Percentiles rank a stretch among this genome's conserved stretches.
These are phyloP conservation scores for Parnassius apollo DNA, from an alignment of 2,888 invertebrate species.

Conservation along the genomic window DNA sequence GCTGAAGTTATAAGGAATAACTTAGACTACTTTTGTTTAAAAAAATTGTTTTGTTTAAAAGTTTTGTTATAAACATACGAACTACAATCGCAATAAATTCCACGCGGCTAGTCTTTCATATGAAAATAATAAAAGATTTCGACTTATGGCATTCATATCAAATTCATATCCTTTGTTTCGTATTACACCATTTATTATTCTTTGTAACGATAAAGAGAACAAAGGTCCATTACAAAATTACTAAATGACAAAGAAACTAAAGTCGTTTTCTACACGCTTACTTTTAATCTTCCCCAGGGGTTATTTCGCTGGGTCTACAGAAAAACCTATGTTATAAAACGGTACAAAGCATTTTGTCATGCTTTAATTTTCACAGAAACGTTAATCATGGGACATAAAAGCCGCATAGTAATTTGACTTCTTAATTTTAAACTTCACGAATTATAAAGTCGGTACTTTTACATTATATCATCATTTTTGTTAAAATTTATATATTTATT, in stretches of 20 bases:
- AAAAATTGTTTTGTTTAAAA: too few species aligned
- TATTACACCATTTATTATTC: conserved; percentile 14
- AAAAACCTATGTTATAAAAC: neutral
- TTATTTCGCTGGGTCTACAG: neutral
- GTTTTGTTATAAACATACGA: too few species aligned
- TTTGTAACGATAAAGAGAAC: conserved; percentile 18
- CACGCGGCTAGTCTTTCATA: neutral
- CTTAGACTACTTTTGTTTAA: too few species aligned
- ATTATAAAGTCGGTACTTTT: too few species aligned
- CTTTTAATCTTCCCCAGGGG: conserved; percentile 9
- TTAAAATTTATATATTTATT: too few species aligned
- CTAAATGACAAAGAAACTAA: conserved; percentile 20
- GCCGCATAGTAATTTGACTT: too few species aligned
- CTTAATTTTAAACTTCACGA: too few species aligned
- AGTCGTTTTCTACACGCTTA: neutral
- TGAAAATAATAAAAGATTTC: neutral
- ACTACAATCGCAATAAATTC: too few species aligned
- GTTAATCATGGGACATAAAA: too few species aligned
- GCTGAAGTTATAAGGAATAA: too few species aligned
- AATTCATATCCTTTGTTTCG: conserved; percentile 16
- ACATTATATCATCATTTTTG: too few species aligned
- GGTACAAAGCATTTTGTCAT: neutral
- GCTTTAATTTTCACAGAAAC: too few species aligned
- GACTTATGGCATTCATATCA: neutral
- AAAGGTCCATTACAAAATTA: conserved; percentile 15